Conservation (phyloP, 2,113 vertebrate species). For the Ammodytes dubius region DNA sequence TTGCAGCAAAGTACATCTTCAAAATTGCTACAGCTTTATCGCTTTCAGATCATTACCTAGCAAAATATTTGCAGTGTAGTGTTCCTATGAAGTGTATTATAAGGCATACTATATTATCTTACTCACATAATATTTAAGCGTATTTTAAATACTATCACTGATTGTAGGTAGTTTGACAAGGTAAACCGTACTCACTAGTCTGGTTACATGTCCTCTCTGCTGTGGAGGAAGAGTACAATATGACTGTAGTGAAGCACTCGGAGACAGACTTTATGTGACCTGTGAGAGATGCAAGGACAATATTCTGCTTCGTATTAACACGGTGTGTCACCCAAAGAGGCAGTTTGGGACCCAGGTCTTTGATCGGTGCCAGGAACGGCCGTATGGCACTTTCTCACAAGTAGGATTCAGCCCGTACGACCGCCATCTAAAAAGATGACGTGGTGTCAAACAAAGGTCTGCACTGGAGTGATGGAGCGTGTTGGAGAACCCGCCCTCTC, state of each 20-base stretch:
- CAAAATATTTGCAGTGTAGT: slow-evolving; percentile 22
- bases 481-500: slow-evolving; percentile 91
- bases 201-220: slow-evolving; percentile 37
- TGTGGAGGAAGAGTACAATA: slow-evolving; percentile 36
- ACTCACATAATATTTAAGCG: slow-evolving; percentile 44
- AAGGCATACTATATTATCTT: slow-evolving; percentile 55
- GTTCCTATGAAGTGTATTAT: slow-evolving; percentile 40
- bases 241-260: slow-evolving; percentile 51
- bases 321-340: slow-evolving; percentile 14
- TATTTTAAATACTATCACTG: slow-evolving; percentile 50
- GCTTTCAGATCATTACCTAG: slow-evolving; percentile 33
- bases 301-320: slow-evolving; percentile 36
- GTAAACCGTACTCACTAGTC: slow-evolving; percentile 40
- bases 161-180: slow-evolving; percentile 37
- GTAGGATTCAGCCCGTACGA: slow-evolving; percentile 14
- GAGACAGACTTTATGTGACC: slow-evolving; percentile 30
- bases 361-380: neutral
- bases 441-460: slow-evolving; percentile 90
- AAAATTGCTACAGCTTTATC: slow-evolving; percentile 27
- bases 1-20: slow-evolving; percentile 8
- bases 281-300: slow-evolving; percentile 30
- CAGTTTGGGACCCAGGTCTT: slow-evolving; percentile 13
- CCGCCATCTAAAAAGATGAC: neutral
- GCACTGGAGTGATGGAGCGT: slow-evolving; percentile 90
- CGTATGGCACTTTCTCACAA: slow-evolving; percentile 19